These are phyloP conservation scores for Ormyrus rosae DNA, from an alignment of 2,888 invertebrate genomes.

Conservation along the genomic window DNA sequence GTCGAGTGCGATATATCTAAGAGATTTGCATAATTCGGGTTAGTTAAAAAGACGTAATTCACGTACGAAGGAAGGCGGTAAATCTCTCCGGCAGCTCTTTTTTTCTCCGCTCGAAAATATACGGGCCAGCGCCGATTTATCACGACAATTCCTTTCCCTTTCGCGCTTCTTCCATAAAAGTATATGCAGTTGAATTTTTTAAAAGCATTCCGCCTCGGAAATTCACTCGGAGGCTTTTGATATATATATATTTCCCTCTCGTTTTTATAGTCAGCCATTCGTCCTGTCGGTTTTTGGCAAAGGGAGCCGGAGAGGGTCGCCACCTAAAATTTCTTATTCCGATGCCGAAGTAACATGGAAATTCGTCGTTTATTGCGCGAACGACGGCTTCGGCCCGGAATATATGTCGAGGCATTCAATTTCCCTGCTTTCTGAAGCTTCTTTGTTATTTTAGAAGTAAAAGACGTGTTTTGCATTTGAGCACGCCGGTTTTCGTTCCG, in stretches of 20 bases:
- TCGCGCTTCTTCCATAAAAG: neutral
- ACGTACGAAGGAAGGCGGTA: too few relatives aligned
- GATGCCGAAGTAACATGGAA: slow-evolving; percentile 35
- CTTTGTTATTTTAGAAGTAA: slow-evolving; percentile 27
- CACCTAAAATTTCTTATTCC: slow-evolving; percentile 18
- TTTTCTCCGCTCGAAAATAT: neutral
- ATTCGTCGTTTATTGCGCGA: slow-evolving; percentile 38
- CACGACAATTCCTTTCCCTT: neutral
- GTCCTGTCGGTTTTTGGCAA: too few relatives aligned
- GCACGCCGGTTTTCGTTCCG: neutral
- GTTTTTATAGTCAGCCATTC: neutral
- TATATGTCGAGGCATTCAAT: slow-evolving; percentile 31
- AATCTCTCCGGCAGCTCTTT: neutral
- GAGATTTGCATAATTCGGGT: too few relatives aligned
- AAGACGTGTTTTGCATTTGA: slow-evolving; percentile 4
- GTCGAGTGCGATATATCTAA: too few relatives aligned
- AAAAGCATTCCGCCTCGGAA: neutral
- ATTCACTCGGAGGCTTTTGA: slow-evolving; percentile 7
- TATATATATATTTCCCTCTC: neutral
- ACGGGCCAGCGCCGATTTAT: neutral
- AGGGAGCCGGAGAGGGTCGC: neutral
- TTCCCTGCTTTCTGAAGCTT: neutral
- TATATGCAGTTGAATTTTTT: neutral
- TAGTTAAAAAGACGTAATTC: too few relatives aligned
- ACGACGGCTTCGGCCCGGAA: neutral